Percentiles rank a stretch among this genome's conserved stretches.
phyloP scores from a whole-genome alignment of 2,888 invertebrate genomes.

The Parochlus steinenii region DNA sequence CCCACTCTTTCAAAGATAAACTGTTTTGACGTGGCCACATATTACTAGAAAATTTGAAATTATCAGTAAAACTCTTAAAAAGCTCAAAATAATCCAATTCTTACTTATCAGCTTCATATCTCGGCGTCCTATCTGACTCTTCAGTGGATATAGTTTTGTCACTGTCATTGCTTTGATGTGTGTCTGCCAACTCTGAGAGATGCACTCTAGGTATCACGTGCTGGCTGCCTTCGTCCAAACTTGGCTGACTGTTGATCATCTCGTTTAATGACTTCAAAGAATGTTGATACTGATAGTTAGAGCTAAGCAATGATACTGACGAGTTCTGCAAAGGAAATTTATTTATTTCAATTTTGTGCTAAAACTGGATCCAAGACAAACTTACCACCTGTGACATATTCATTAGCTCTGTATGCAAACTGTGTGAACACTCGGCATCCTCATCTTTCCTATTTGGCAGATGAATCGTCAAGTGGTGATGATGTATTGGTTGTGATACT shows the following conservation, averaged over 20 bases:
- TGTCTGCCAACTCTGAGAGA: slow-evolving; percentile 36
- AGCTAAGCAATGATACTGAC: no score
- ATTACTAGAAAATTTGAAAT: slow-evolving; percentile 19
- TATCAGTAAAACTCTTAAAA: slow-evolving; percentile 29
- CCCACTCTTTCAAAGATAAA: slow-evolving; percentile 88
- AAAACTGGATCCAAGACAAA: slow-evolving; percentile 1
- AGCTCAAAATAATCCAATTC: no score
- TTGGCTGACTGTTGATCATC: neutral
- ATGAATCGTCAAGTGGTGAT: neutral
- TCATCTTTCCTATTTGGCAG: slow-evolving; percentile 7
- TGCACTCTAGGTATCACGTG: slow-evolving; percentile 15
- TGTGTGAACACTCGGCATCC: slow-evolving; percentile 5
- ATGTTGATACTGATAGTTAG: no score
- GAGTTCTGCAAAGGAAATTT: no score
- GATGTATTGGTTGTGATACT: slow-evolving; percentile 21
- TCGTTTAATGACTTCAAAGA: slow-evolving; percentile 5
- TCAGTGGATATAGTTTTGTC: slow-evolving; percentile 60
- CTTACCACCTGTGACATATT: neutral
- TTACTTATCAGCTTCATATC: slow-evolving; percentile 65
- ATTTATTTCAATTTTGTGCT: no score
- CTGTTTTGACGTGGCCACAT: slow-evolving; percentile 71
- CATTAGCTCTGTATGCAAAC: slow-evolving; percentile 7
- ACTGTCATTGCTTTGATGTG: slow-evolving; percentile 43
- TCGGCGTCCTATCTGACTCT: slow-evolving; percentile 65
- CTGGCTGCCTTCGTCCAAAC: no score